phyloP scores from a whole-genome alignment of 2,797 vertebrate genomes.

The Sparidentex hasta region DNA sequence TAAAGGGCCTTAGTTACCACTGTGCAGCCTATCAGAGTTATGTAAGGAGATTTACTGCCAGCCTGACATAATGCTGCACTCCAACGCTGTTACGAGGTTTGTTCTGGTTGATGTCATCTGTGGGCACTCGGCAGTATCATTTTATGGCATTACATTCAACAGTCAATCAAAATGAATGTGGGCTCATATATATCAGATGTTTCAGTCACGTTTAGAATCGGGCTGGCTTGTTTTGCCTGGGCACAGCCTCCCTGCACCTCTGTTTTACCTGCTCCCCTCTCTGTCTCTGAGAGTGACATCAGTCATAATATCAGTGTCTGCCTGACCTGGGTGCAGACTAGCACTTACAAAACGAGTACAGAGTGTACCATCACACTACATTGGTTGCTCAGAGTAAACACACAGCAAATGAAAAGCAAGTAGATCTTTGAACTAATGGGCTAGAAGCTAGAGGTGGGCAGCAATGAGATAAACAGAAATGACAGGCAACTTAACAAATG shows the following conservation, averaged over 20 bases:
- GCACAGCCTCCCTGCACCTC: neutral
- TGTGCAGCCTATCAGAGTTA: conserved; percentile 51
- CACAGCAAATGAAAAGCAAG: conserved; percentile 4
- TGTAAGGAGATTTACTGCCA: conserved; percentile 66
- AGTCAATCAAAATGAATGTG: conserved; percentile 19
- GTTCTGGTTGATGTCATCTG: neutral
- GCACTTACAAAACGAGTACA: neutral
- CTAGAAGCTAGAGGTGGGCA: neutral
- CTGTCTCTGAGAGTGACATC: too few species aligned
- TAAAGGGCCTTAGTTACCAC: conserved; percentile 44
- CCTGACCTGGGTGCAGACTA: neutral
- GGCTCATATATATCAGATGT: conserved; percentile 20
- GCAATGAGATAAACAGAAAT: neutral
- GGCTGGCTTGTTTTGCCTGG: neutral
- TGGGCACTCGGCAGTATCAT: neutral
- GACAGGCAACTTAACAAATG: neutral
- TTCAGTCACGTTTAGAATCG: neutral
- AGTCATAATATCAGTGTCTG: neutral
- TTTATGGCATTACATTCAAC: neutral
- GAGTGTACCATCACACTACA: neutral
- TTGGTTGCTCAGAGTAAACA: conserved; percentile 32
- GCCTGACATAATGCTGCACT: conserved; percentile 49
- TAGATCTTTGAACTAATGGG: neutral
- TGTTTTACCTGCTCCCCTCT: neutral
- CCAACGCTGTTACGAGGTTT: neutral